Evolutionary conservation across 1,140 invertebrate genomes (phyloP).

Genomic region (Zaprionus tsacasi): DNA sequence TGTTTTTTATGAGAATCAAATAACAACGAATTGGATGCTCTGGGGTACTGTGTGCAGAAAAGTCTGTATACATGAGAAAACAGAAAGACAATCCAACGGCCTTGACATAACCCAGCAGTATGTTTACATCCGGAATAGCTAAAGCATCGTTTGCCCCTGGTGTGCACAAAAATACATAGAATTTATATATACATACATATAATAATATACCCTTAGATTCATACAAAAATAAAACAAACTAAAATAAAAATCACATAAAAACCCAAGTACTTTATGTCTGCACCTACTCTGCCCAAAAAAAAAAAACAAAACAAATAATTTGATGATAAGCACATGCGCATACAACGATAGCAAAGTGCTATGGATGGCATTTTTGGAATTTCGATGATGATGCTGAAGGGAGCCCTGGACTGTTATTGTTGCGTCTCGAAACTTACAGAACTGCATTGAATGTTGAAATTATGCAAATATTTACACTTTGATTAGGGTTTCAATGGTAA

Average conservation of each 20-base stretch:
- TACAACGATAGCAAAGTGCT: conserved; percentile 20
- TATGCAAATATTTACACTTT: neutral
- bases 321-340: conserved; percentile 48
- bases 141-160: neutral
- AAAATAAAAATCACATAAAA: conserved; percentile 9
- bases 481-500: neutral
- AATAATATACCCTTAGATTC: neutral
- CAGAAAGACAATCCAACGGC: conserved; percentile 33
- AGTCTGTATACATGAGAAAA: conserved; percentile 42
- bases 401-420: neutral
- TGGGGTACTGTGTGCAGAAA: conserved; percentile 33
- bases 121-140: neutral
- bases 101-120: conserved; percentile 34
- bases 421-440: neutral
- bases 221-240: neutral
- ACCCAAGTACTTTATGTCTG: conserved; percentile 12
- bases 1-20: neutral
- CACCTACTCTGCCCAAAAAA: neutral
- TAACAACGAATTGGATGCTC: neutral
- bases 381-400: conserved; percentile 9
- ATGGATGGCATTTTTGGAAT: conserved; percentile 19
- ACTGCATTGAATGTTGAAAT: neutral
- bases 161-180: neutral
- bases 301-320: conserved; percentile 28
- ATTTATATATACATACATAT: neutral